phyloP scores from a whole-genome alignment of 2,113 vertebrate species.

The Rissa tridactyla region DNA sequence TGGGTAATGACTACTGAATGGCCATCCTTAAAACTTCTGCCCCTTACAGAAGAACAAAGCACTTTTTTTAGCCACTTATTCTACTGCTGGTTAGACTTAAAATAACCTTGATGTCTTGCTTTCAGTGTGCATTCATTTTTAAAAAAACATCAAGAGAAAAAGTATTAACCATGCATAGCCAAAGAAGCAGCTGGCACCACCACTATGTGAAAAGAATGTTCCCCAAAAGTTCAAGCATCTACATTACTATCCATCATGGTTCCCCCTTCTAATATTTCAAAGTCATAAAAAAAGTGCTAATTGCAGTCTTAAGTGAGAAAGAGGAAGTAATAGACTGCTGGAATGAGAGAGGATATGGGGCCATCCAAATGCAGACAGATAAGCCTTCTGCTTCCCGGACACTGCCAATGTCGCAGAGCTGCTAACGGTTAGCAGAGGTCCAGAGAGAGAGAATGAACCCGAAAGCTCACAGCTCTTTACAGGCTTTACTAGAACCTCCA shows the following conservation, averaged over 20 bases:
- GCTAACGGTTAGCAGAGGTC: background rate
- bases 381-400: background rate
- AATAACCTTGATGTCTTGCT: slow-evolving; percentile 62
- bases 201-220: slow-evolving; percentile 67
- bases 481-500: background rate
- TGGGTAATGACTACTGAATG: background rate
- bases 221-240: slow-evolving; percentile 76
- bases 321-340: slow-evolving; percentile 66
- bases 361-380: background rate
- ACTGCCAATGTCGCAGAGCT: background rate
- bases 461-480: background rate
- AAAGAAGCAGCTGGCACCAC: slow-evolving; percentile 69
- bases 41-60: slow-evolving; percentile 3
- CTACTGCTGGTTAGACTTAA: slow-evolving; percentile 32
- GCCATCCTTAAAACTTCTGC: background rate
- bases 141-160: slow-evolving; percentile 57
- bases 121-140: slow-evolving; percentile 17
- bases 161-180: slow-evolving; percentile 45
- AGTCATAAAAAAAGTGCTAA: slow-evolving; percentile 72
- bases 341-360: slow-evolving; percentile 35
- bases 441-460: background rate
- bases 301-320: slow-evolving; percentile 64
- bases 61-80: slow-evolving; percentile 49
- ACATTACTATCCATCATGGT: slow-evolving; percentile 57
- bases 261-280: slow-evolving; percentile 77